A percentile compares a stretch with the other conserved stretches of the same genome.
These are phyloP conservation scores for Leucosticte australis DNA, from an alignment of 2,113 vertebrate species.

Conservation along the genomic window DNA sequence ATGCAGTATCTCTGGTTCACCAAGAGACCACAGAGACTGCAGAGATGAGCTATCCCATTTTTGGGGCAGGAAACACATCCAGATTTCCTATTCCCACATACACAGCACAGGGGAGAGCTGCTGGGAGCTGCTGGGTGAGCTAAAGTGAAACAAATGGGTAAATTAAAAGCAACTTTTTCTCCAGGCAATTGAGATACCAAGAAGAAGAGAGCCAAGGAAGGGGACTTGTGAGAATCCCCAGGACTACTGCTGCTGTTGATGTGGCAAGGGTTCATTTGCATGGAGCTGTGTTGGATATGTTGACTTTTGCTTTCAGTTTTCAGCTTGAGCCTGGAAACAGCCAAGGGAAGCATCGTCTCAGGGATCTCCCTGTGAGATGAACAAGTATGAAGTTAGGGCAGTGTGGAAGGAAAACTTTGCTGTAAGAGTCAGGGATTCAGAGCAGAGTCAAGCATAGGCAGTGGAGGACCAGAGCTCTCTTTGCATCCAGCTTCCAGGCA, in stretches of 20 bases:
- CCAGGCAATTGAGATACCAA: neutral
- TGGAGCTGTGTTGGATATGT: accelerated
- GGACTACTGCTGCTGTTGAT: accelerated
- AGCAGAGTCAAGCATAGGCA: neutral
- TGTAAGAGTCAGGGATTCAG: neutral
- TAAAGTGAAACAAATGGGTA: neutral
- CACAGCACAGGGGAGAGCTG: neutral
- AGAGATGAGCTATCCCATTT: neutral
- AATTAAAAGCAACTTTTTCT: neutral
- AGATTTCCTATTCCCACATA: neutral
- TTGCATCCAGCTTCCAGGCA: neutral
- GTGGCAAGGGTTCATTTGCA: neutral
- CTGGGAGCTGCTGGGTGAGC: neutral
- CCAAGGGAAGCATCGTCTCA: neutral
- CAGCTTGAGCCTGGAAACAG: neutral
- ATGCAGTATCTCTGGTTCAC: neutral
- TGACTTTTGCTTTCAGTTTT: neutral
- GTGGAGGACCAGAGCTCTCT: neutral
- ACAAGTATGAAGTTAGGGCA: neutral
- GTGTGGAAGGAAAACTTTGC: neutral
- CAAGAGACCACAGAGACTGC: neutral
- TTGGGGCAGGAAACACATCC: neutral
- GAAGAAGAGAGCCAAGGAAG: neutral
- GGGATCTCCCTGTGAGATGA: neutral
- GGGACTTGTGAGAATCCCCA: neutral